Evolutionary conservation across 2,888 invertebrate species (phyloP), one percentile per base, ranked within the genome.

Genomic region (Drosophila demipolita): DNA sequence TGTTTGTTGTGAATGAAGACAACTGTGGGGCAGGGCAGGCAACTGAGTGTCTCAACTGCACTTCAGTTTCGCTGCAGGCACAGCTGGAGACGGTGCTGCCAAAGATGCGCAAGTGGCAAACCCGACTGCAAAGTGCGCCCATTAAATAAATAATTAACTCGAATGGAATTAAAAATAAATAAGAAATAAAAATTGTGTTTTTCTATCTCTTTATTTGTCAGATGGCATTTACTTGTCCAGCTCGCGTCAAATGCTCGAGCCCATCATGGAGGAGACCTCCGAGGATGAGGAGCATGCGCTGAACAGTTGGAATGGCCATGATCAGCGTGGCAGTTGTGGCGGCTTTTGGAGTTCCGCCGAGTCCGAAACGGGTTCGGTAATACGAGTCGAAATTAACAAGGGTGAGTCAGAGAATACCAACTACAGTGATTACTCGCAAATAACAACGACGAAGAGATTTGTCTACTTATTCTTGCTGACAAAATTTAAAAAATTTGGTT

Each of bases 191-290:
- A 29, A 15, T 23, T 45, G 4, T 45, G 2, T 23, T 23, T 20
- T 42, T 33, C 40, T 15, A 1, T 5, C 15, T n/a, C 3, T 7
- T n/a, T 35, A 11, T 17, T 6, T 71, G 60, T 0, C 78, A 93
- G 93, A 93, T 91, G 93, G 91, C 72, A 86, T 90, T 68, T 93
- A 90, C 71, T 75, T 93, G 69, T 92, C 93, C 58, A 91, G 83
- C 57, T 93, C 93, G 36, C 90, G 93, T 2, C 93, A 92, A 87
- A 92, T 93, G 90, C 94, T 97, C 94, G 97, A 97, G 93, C 97
- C 97, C 33, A 97, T 97, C 92, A 95, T 97, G 90, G 97, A 97
- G 93, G 97, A 97, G 93, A 97, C 97, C 23, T 97, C 97, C 82
- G 97, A 97, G 93, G 97, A 97, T 81, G 93, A 93, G 81, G 93